phyloP scores from a whole-genome alignment of 2,797 vertebrate species.

The Helicolenus hilgendorfi region DNA sequence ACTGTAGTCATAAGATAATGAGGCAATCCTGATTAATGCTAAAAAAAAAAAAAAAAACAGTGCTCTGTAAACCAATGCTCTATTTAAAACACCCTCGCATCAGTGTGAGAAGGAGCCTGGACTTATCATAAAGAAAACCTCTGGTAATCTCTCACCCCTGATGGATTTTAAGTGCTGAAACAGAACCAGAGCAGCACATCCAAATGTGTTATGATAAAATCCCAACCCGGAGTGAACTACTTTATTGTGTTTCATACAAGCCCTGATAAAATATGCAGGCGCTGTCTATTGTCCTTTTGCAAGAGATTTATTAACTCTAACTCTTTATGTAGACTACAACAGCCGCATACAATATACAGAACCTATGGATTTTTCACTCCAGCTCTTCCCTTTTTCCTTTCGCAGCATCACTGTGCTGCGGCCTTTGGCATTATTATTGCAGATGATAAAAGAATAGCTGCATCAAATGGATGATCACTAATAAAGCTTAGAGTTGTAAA shows the following conservation, averaged over 20 bases:
- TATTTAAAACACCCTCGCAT: constrained; percentile 26
- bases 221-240: constrained; percentile 29
- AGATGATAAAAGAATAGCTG: constrained; percentile 43
- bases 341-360: constrained; percentile 10
- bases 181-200: constrained; percentile 41
- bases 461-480: constrained; percentile 49
- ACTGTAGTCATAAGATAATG: constrained; percentile 58
- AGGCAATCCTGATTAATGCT: constrained; percentile 61
- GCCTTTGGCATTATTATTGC: constrained; percentile 42
- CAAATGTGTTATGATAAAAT: constrained; percentile 50
- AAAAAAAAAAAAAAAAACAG: constrained; percentile 10
- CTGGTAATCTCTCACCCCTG: constrained; percentile 39
- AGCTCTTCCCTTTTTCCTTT: constrained; percentile 20
- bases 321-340: constrained; percentile 34
- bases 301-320: constrained; percentile 56
- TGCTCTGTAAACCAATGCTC: constrained; percentile 35
- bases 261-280: constrained; percentile 59
- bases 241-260: constrained; percentile 44
- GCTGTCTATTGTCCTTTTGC: constrained; percentile 27
- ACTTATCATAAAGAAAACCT: not conserved
- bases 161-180: constrained; percentile 46
- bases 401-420: constrained; percentile 4
- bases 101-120: constrained; percentile 1
- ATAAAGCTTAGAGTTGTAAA: constrained; percentile 24
- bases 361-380: constrained; percentile 23